Base-by-base conservation (phyloP, 2,888 invertebrate genomes). In the Tanypteryx hageni region DNA sequence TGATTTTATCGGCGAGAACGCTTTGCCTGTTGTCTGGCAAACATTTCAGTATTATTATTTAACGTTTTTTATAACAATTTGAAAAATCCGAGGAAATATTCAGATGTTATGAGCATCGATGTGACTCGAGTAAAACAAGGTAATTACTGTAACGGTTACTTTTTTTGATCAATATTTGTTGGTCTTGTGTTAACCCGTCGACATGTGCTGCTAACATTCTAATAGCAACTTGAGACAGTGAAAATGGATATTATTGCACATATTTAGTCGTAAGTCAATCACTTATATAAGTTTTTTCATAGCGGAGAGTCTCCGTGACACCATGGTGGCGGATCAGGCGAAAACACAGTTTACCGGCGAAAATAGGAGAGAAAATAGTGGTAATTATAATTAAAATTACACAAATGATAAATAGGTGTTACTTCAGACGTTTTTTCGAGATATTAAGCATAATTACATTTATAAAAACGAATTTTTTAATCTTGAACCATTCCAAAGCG, bases 141-240 rank as follows among this genome's bases (percentile, higher is more conserved):
- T 89, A 44, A 89, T 89, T 18, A 89, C 31, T 18, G 18, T 64
- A 31, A n/a, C 27, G 44, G 44, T 89, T 64, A 64, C 44, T 89
- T 89, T 89, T 89, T 89, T 89, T 89, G 89, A 89, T 89, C 89
- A 89, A 89, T 89, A 89, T 64, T 64, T 13, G 18, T 10, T 11
- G 22, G 27, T 27, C 9, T 76, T 64, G n/a, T 44, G 64, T 89
- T 64, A 22, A 44, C 18, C n/a, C 14, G 44, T n/a, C 44, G 13
- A 61, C 61, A 44, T 44, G 68, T 64, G 89, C 13, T 89, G 59
- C 22, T 11, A 64, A 58, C 14, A 16, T 89, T 89, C 44, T 64
- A 14, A 14, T 56, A 44, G 16, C 31, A 44, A 10, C 18, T n/a
- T 64, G 18, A 11, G 44, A 44, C 9, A 13, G 18, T 64, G 16